These are phyloP conservation scores for Axinella damicornis DNA, from an alignment of 37 sponge, comb jelly and placozoan genomes.

Conservation along the genomic window DNA sequence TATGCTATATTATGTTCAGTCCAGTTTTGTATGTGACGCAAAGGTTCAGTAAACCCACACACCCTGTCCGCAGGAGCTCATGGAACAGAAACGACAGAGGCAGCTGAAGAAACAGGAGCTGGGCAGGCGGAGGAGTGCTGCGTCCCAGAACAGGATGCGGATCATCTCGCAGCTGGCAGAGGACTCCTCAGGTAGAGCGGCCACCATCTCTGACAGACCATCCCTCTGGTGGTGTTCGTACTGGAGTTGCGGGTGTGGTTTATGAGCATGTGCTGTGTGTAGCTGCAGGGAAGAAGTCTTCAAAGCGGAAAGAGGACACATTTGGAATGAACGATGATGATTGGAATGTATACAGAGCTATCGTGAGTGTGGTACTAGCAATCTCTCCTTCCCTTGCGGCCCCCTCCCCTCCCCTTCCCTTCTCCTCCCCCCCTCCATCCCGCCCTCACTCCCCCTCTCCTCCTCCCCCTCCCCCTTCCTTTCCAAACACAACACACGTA, in stretches of 20 bases:
- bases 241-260: not conserved
- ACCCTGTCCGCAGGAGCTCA: slow-evolving; percentile 53
- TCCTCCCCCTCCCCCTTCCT: not conserved
- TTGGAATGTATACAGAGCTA: slow-evolving; percentile 88
- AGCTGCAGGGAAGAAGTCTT: slow-evolving; percentile 47
- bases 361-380: slow-evolving; percentile 61
- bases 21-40: not conserved
- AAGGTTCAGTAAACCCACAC: not conserved
- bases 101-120: slow-evolving; percentile 77
- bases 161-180: slow-evolving; percentile 89
- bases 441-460: not conserved
- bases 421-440: not conserved
- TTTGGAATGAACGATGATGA: slow-evolving; percentile 95
- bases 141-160: slow-evolving; percentile 92
- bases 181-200: slow-evolving; percentile 14
- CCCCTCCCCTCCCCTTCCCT: not conserved
- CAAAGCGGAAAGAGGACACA: slow-evolving; percentile 82
- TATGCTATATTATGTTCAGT: not conserved
- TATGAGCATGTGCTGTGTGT: slow-evolving; percentile 8
- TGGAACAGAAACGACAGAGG: slow-evolving; percentile 66
- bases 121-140: slow-evolving; percentile 85
- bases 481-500: not conserved
- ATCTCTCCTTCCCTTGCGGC: too few relatives aligned
- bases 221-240: not conserved
- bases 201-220: not conserved